Percentiles rank a stretch among this genome's conserved stretches.
These are phyloP conservation scores for Drosophila cardini DNA, from an alignment of 1,140 invertebrate species.

Conservation along the genomic window DNA sequence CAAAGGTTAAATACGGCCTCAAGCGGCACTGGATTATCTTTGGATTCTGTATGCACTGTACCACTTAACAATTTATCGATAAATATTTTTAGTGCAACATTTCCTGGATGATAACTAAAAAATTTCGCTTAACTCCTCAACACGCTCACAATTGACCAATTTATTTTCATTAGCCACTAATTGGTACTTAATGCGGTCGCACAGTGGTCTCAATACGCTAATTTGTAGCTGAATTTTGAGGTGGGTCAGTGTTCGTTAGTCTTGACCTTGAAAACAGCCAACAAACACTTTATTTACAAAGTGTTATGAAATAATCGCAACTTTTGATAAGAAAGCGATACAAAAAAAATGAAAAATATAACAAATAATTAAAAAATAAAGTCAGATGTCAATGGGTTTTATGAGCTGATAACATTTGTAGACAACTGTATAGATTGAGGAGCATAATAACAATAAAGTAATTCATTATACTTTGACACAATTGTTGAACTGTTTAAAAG, in stretches of 20 bases:
- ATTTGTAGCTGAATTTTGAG: not conserved
- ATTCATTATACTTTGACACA: not conserved
- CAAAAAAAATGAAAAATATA: no score
- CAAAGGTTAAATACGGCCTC: not conserved
- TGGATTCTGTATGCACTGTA: no score
- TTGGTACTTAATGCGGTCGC: not conserved
- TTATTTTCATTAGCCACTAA: conserved; percentile 3
- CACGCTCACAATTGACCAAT: not conserved
- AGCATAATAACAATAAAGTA: not conserved
- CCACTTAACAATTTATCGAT: not conserved
- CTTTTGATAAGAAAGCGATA: not conserved
- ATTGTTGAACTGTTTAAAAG: not conserved
- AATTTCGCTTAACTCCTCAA: not conserved
- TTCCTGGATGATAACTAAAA: not conserved
- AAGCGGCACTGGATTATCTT: no score
- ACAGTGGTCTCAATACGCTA: not conserved
- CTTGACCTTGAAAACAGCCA: not conserved
- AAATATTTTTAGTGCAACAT: not conserved
- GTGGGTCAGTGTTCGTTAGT: not conserved
- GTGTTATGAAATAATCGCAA: not conserved
- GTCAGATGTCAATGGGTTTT: not conserved
- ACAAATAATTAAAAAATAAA: no score
- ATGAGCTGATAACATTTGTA: not conserved
- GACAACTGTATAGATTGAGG: not conserved
- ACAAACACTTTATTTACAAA: not conserved